Percentiles rank a stretch among this genome's conserved stretches.
phyloP scores from a whole-genome alignment of 2,113 vertebrate species.

The Halcyon senegalensis region DNA sequence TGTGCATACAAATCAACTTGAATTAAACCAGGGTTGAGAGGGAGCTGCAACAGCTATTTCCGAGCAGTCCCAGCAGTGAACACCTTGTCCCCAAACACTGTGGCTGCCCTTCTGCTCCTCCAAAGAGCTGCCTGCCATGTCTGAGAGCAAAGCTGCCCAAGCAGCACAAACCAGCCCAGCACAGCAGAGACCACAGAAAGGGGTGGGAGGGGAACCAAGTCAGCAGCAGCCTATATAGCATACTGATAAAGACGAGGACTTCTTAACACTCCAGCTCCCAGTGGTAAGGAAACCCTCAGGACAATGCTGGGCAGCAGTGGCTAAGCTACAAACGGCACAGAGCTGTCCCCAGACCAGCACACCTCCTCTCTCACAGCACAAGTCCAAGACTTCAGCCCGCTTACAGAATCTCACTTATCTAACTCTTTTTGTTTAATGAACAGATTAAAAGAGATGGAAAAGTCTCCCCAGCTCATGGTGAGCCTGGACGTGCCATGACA shows the following conservation, averaged over 20 bases:
- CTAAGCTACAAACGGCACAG: accelerated
- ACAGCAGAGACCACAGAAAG: neutral
- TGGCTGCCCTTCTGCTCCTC: neutral
- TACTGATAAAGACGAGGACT: neutral
- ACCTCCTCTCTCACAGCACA: neutral
- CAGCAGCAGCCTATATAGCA: neutral
- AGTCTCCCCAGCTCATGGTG: accelerated
- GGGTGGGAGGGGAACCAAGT: neutral
- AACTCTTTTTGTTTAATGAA: neutral
- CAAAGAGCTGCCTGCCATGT: neutral
- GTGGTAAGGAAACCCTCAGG: accelerated
- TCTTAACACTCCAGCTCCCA: neutral
- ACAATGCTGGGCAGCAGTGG: neutral
- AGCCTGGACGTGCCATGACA: neutral
- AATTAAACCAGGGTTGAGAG: neutral
- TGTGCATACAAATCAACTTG: neutral
- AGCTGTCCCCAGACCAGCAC: neutral
- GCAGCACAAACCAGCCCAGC: neutral
- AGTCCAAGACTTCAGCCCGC: neutral
- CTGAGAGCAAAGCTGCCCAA: accelerated
- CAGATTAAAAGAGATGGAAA: neutral
- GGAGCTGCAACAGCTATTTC: neutral
- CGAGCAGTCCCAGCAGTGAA: neutral
- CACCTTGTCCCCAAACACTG: neutral
- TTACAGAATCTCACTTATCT: neutral